These are phyloP conservation scores for Alligator sinensis DNA, from an alignment of 2,113 vertebrate species.

Conservation along the genomic window DNA sequence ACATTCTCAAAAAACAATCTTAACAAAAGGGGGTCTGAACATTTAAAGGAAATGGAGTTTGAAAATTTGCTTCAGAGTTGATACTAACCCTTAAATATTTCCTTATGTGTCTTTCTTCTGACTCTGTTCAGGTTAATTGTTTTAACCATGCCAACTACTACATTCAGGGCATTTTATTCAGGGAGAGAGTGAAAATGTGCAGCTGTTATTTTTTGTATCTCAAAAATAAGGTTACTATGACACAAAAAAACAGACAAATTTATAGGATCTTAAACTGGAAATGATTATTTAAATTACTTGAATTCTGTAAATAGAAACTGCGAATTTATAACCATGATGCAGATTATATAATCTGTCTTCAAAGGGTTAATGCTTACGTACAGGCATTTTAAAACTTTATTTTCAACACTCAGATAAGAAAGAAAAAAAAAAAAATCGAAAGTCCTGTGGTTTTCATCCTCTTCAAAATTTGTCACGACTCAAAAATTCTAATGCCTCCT, in stretches of 20 bases:
- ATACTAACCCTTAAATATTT: neutral
- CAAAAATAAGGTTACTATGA: neutral
- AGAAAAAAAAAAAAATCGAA: neutral
- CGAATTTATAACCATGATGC: slow-evolving; percentile 31
- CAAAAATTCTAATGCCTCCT: neutral
- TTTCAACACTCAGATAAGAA: slow-evolving; percentile 16
- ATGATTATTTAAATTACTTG: neutral
- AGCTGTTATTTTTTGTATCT: neutral
- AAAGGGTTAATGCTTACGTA: slow-evolving; percentile 33
- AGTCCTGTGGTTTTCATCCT: slow-evolving; percentile 41
- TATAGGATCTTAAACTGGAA: neutral
- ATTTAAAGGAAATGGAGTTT: neutral
- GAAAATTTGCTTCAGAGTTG: neutral
- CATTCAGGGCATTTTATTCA: neutral
- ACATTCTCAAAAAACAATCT: slow-evolving; percentile 11
- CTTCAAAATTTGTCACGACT: neutral
- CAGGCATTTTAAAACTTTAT: slow-evolving; percentile 45
- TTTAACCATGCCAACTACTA: neutral
- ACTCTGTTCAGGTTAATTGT: neutral
- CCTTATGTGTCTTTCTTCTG: neutral
- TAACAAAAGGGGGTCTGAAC: neutral
- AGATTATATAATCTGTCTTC: slow-evolving; percentile 15
- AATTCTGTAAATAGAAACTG: neutral
- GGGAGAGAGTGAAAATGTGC: too few relatives aligned
- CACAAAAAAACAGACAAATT: neutral